A percentile compares a stretch with the other conserved stretches of the same genome.
Evolutionary conservation across 2,113 vertebrate species (phyloP).

Genomic region (Seriola quinqueradiata): DNA sequence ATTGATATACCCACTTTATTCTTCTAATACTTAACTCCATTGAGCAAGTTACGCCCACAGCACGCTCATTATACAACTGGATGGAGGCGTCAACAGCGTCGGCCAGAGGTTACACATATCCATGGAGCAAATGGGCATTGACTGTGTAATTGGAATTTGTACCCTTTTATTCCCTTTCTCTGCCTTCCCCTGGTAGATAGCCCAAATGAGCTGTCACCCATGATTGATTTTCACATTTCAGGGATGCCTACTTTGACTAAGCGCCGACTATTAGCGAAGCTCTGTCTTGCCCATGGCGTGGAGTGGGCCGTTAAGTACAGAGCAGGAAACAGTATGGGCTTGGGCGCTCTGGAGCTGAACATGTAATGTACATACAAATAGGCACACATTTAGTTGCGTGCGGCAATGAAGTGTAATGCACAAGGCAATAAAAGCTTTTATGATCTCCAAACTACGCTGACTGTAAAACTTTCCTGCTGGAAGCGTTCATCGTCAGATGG

Average conservation of each 20-base stretch:
- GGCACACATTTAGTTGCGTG: conserved; percentile 37
- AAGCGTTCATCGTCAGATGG: conserved; percentile 8
- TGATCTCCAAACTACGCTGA: conserved; percentile 29
- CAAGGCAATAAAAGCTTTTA: conserved; percentile 22
- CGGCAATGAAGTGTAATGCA: conserved; percentile 26
- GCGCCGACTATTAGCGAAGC: conserved; percentile 67
- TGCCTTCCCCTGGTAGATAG: conserved; percentile 65
- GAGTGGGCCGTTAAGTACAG: conserved; percentile 55
- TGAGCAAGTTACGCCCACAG: conserved; percentile 50
- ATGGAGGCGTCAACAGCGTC: conserved; percentile 54
- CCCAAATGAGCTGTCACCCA: conserved; percentile 81
- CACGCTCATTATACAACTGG: conserved; percentile 59
- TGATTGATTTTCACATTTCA: conserved; percentile 83
- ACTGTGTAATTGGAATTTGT: conserved; percentile 80
- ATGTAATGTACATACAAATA: conserved; percentile 56
- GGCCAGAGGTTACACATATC: conserved; percentile 72
- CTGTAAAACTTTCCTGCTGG: conserved; percentile 31
- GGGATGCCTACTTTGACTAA: conserved; percentile 75
- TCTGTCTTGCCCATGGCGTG: conserved; percentile 56
- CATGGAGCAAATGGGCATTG: conserved; percentile 66
- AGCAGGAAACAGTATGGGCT: conserved; percentile 46
- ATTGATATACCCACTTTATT: conserved; percentile 2
- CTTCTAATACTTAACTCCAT: conserved; percentile 22
- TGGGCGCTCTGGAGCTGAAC: conserved; percentile 40
- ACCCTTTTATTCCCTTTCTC: conserved; percentile 47